Base-by-base conservation (phyloP, 2,113 vertebrate genomes). In the Phoenicopterus ruber region DNA sequence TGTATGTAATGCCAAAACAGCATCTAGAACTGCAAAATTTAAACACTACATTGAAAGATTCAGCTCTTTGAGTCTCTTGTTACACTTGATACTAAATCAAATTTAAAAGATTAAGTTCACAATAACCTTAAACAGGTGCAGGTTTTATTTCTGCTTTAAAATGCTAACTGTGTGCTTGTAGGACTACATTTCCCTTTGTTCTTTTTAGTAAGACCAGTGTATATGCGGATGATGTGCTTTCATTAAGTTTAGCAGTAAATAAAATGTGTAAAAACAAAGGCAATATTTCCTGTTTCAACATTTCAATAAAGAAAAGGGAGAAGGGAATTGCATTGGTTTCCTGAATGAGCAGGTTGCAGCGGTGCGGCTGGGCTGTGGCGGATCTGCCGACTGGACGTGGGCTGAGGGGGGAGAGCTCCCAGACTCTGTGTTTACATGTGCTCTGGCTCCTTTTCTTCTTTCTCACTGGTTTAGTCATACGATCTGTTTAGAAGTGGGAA, bases 301-400 rank as follows among this genome's bases (percentile, higher is more conserved):
- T 61, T 40, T 42, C 19, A 42, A 4, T 63, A 94, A 90, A 91
- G 24, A 88, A 84, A 97, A 93, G 62, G 71, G 87, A 61, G 63
- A 92, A 93, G 29, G 24, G 85, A 96, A 73, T 87, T 38, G 5
- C 80, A 26, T 19, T 86, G 11, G 34, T 96, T 97, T 98, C 97
- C 97, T 96, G 97, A 94, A 73, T 59, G 86, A 97, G 94, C 76
- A 42, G 95, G 94, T 97, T 98, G 97, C 95, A 95, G 85, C 9
- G 9, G 26, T 88, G 93, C 82, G 74, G 91, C 73, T 2, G 10
- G 70, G 90, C 96, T 93, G 55, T 40, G 82, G 55, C 83, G 47
- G 92, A 83, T 97, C 95, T 97, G 92, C 96, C 29, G 36, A 58
- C 96, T 88, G 96, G 96, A 83, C 18, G 4, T 31, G 62, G 82